A percentile compares a stretch with the other conserved stretches of the same genome.
phyloP scores from a whole-genome alignment of 2,888 invertebrate species.

The Eristalis intricaria region DNA sequence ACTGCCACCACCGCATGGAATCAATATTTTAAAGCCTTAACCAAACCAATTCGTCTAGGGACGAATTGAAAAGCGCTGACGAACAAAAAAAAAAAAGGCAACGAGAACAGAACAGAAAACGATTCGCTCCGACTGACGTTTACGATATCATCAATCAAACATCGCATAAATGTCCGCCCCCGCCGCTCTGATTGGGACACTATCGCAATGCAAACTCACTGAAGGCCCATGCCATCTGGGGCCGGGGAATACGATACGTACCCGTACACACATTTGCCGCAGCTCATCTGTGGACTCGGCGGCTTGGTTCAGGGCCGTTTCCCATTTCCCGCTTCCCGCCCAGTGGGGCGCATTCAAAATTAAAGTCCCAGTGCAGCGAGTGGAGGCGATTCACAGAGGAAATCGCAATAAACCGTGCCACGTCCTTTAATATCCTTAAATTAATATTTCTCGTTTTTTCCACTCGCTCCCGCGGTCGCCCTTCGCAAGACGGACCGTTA shows the following conservation, averaged over 20 bases:
- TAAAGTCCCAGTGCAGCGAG: neutral
- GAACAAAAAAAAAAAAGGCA: neutral
- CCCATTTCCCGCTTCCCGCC: neutral
- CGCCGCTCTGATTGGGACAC: neutral
- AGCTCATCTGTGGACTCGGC: neutral
- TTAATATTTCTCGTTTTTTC: neutral
- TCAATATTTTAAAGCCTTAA: neutral
- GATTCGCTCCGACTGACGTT: neutral
- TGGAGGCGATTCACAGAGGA: neutral
- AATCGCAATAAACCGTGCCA: neutral
- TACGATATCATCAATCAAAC: constrained; percentile 37
- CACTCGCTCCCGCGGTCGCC: neutral
- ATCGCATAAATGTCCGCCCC: constrained; percentile 38
- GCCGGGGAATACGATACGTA: neutral
- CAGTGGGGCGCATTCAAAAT: constrained; percentile 11
- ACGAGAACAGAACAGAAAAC: neutral
- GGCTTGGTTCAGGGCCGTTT: neutral
- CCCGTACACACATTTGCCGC: neutral
- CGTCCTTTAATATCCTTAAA: constrained; percentile 14
- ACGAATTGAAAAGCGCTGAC: neutral
- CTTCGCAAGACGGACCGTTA: neutral
- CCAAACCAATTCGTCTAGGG: neutral
- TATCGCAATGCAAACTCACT: constrained; percentile 24
- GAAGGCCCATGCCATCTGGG: neutral
- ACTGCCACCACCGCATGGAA: neutral